phyloP scores from a whole-genome alignment of 2,888 invertebrate species.

The Chrysomela aeneicollis region DNA sequence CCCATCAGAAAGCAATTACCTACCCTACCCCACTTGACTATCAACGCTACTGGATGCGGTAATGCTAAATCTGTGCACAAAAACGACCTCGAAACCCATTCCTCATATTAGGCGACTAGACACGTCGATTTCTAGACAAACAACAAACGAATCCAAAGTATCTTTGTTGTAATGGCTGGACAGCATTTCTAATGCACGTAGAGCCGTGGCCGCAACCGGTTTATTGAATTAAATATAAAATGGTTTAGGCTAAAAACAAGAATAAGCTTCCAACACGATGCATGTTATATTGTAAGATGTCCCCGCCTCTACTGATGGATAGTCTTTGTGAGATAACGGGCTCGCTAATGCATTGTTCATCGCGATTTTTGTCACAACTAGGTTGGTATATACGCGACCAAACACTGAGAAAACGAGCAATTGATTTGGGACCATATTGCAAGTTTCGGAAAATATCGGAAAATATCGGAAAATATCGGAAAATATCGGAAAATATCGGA shows the following conservation, averaged over 20 bases:
- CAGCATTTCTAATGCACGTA: constrained; percentile 57
- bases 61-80: constrained; percentile 31
- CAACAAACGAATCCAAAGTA: constrained; percentile 52
- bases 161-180: constrained; percentile 56
- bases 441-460: too few relatives aligned
- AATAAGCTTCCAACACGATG: constrained; percentile 46
- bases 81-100: constrained; percentile 58
- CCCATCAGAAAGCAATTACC: too few relatives aligned
- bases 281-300: not conserved
- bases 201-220: constrained; percentile 51
- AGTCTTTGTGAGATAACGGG: constrained; percentile 25
- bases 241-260: constrained; percentile 60
- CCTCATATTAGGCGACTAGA: constrained; percentile 51
- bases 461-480: too few relatives aligned
- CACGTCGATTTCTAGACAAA: constrained; percentile 9
- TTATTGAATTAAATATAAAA: constrained; percentile 54
- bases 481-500: too few relatives aligned
- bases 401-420: too few relatives aligned
- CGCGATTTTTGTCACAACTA: too few relatives aligned
- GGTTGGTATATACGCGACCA: too few relatives aligned
- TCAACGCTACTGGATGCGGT: not conserved
- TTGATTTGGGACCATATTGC: too few relatives aligned
- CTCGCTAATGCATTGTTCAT: constrained; percentile 24
- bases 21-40: too few relatives aligned
- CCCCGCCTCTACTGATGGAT: not conserved